Percentiles rank a stretch among this genome's conserved stretches.
phyloP scores from a whole-genome alignment of 2,797 vertebrate genomes.

The Molossus alvarezi region DNA sequence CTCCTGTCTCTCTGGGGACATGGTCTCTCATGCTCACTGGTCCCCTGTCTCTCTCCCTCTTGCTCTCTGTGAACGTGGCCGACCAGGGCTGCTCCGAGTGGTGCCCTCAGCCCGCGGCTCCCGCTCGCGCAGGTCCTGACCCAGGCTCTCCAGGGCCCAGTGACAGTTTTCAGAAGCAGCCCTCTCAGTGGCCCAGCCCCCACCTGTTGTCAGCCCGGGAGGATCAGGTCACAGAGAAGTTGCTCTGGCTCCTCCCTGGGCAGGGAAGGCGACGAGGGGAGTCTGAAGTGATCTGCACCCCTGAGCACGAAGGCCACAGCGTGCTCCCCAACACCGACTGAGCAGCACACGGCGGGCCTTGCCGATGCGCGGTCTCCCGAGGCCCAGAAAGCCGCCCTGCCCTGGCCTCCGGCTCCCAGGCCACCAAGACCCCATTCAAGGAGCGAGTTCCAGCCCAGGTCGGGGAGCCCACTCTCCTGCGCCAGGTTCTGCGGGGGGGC shows the following conservation, averaged over 20 bases:
- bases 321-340: fast-evolving
- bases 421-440: background rate
- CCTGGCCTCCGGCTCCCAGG: background rate
- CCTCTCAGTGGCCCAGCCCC: background rate
- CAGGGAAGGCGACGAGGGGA: background rate
- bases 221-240: fast-evolving
- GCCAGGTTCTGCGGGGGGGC: background rate
- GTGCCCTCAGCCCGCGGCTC: fast-evolving
- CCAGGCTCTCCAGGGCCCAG: background rate
- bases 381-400: background rate
- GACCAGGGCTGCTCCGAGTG: fast-evolving
- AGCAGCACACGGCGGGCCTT: background rate
- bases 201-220: background rate
- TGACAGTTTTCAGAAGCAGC: too few relatives aligned
- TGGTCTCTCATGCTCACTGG: fast-evolving
- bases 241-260: background rate
- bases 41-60: background rate
- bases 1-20: background rate
- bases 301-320: background rate
- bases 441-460: background rate
- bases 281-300: too few relatives aligned
- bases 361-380: too few relatives aligned
- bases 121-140: background rate
- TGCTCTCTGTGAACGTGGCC: background rate
- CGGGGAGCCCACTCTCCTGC: fast-evolving